These are phyloP conservation scores for Pantherophis vulpinus DNA, from an alignment of 2,797 vertebrate genomes.

Conservation along the genomic window DNA sequence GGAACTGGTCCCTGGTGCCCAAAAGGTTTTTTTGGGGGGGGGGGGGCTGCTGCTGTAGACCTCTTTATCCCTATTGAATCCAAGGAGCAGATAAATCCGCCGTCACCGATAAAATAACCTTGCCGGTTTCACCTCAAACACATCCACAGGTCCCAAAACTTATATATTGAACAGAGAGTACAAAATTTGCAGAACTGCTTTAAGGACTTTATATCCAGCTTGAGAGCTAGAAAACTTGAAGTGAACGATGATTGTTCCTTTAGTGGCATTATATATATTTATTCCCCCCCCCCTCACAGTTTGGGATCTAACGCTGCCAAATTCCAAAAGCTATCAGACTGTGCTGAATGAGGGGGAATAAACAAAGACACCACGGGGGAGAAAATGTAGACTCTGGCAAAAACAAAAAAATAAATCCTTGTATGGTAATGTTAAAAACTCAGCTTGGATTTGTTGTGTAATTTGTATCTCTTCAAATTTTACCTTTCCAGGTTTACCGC, in stretches of 20 bases:
- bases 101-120: neutral
- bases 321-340: neutral
- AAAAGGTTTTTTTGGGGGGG: no score
- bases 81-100: neutral
- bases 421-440: no score
- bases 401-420: no score
- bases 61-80: neutral
- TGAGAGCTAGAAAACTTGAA: neutral
- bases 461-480: constrained; percentile 10
- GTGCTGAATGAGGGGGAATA: neutral
- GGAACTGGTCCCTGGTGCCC: no score
- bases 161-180: neutral
- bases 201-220: neutral
- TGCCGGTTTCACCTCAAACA: neutral
- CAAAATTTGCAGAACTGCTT: neutral
- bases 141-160: neutral
- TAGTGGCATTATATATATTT: neutral
- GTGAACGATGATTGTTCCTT: neutral
- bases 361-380: neutral
- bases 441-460: neutral
- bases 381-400: neutral
- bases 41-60: no score
- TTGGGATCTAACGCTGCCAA: neutral
- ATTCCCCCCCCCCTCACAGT: neutral
- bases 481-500: constrained; percentile 83